Conservation (phyloP, 2,797 vertebrate species). For the Rhinophrynus dorsalis region DNA sequence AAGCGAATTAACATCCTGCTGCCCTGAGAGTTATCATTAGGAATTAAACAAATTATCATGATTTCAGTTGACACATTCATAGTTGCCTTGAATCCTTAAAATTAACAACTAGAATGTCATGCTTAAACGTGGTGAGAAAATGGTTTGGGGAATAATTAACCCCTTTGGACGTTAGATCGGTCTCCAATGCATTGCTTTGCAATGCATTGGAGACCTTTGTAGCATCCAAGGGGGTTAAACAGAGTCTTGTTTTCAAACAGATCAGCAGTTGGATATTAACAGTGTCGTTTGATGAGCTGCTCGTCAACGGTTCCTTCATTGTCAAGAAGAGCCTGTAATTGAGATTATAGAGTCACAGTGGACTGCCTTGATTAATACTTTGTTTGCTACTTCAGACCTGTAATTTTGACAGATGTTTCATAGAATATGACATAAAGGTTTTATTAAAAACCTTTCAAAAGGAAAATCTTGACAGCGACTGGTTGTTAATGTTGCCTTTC, state of each 20-base stretch:
- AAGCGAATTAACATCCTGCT: conserved; percentile 55
- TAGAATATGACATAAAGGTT: conserved; percentile 55
- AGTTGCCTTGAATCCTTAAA: not conserved
- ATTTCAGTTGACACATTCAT: conserved; percentile 23
- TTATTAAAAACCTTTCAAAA: conserved; percentile 55
- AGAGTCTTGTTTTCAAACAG: conserved; percentile 49
- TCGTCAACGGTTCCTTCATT: conserved; percentile 60
- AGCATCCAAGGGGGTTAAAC: too few relatives aligned
- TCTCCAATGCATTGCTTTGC: too few relatives aligned
- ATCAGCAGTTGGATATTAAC: conserved; percentile 51
- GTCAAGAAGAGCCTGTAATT: conserved; percentile 60
- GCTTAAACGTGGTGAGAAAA: conserved; percentile 1
- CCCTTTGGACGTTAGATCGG: too few relatives aligned
- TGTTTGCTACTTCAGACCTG: conserved; percentile 62
- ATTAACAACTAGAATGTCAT: conserved; percentile 5
- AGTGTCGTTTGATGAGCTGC: conserved; percentile 56
- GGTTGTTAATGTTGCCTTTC: conserved; percentile 28
- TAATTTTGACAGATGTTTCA: conserved; percentile 61
- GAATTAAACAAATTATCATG: conserved; percentile 57
- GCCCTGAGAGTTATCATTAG: conserved; percentile 16
- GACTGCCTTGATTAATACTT: conserved; percentile 62
- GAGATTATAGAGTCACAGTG: conserved; percentile 62
- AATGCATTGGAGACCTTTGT: too few relatives aligned
- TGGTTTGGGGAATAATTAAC: not conserved
- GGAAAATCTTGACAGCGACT: conserved; percentile 48